Percentiles rank a stretch among this genome's conserved stretches.
phyloP scores from a whole-genome alignment of 2,888 invertebrate genomes.

The Folsomia candida region DNA sequence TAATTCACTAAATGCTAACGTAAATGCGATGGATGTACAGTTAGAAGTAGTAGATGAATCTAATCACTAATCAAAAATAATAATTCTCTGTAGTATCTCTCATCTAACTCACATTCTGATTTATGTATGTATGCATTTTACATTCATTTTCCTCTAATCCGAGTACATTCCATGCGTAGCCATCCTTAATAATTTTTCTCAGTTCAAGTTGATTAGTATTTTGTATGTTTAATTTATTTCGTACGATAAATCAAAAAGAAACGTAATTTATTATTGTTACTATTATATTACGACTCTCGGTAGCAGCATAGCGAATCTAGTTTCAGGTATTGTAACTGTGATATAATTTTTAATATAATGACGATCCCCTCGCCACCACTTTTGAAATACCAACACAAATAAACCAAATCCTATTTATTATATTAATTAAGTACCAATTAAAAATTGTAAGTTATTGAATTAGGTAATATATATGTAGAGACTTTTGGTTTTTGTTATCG shows the following conservation, averaged over 20 bases:
- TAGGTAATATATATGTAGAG: not conserved
- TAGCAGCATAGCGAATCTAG: not conserved
- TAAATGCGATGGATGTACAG: conserved; percentile 12
- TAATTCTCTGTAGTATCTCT: not conserved
- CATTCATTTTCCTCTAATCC: not conserved
- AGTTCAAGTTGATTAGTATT: too few relatives aligned
- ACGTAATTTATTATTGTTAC: too few relatives aligned
- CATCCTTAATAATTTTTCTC: too few relatives aligned
- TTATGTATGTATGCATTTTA: not conserved
- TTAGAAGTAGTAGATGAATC: conserved; percentile 33
- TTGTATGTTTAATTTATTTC: too few relatives aligned
- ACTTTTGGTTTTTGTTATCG: not conserved
- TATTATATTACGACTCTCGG: too few relatives aligned
- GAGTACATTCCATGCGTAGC: not conserved
- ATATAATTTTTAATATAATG: not conserved
- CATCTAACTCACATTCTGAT: not conserved
- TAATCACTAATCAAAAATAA: conserved; percentile 33
- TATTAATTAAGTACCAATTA: not conserved
- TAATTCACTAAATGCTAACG: not conserved
- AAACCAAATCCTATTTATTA: conserved; percentile 2
- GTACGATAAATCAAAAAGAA: too few relatives aligned
- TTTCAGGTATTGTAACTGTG: not conserved
- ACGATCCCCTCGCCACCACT: not conserved
- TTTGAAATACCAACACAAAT: conserved; percentile 2
- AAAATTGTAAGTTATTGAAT: conserved; percentile 3